Conservation (phyloP, 2,888 invertebrate species). For the Helicoverpa assulta region DNA sequence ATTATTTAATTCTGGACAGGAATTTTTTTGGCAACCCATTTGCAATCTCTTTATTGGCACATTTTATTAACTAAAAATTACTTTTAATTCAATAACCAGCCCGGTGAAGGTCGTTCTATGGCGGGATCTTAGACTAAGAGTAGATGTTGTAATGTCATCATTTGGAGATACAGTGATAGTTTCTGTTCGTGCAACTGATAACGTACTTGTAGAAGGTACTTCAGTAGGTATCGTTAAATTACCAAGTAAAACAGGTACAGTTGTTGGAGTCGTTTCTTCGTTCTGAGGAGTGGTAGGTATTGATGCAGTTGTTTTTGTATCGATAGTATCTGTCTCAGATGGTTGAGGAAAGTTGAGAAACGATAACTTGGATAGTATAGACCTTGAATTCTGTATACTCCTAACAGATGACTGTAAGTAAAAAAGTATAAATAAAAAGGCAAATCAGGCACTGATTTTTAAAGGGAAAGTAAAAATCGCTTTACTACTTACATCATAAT, state of each 20-base stretch:
- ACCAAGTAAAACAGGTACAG: neutral
- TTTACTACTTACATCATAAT: conserved; percentile 11
- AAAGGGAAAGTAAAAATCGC: neutral
- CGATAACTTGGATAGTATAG: neutral
- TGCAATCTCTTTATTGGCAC: too few species aligned
- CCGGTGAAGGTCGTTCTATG: too few species aligned
- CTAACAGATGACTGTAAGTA: neutral
- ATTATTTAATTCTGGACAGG: too few species aligned
- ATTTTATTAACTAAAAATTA: too few species aligned
- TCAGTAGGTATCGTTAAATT: neutral
- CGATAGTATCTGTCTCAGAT: neutral
- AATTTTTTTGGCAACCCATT: too few species aligned
- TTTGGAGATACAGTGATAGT: neutral
- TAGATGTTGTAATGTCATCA: conserved; percentile 12
- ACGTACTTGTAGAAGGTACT: neutral
- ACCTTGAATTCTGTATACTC: neutral
- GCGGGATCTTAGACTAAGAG: too few species aligned
- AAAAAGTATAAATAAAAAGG: neutral
- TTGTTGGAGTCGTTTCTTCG: neutral
- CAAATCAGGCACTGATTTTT: too few species aligned
- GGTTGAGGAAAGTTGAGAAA: neutral
- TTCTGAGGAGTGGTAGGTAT: neutral
- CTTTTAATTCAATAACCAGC: too few species aligned
- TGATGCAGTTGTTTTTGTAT: neutral
- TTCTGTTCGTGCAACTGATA: neutral